Evolutionary conservation across 2,797 vertebrate genomes (phyloP).

Genomic region (Margarornis squamiger): DNA sequence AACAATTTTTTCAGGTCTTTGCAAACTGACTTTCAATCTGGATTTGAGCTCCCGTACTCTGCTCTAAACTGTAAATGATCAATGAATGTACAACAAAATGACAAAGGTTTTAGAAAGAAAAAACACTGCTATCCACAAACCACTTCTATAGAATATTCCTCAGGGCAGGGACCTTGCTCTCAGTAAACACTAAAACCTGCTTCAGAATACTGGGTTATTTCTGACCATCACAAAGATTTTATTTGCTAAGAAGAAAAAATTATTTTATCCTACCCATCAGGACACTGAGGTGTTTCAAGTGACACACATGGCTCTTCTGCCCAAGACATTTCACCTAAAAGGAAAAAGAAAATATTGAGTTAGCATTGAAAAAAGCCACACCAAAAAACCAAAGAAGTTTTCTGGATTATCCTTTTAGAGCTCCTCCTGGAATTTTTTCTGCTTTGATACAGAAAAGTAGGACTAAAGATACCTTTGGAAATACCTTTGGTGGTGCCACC

Average conservation of each 20-base stretch:
- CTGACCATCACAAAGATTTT: background rate
- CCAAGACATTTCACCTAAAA: slow-evolving; percentile 75
- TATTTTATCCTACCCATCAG: slow-evolving; percentile 70
- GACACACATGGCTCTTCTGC: slow-evolving; percentile 60
- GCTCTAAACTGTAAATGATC: background rate
- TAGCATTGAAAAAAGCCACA: background rate
- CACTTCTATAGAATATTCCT: background rate
- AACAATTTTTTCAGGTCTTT: background rate
- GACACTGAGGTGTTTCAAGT: slow-evolving; percentile 67
- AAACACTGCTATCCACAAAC: background rate
- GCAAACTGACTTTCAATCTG: background rate
- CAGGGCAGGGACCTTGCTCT: background rate
- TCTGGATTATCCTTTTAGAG: background rate
- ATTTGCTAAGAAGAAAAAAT: background rate
- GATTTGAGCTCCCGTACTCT: background rate
- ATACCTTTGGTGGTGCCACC: background rate
- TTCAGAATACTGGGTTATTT: background rate
- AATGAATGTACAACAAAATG: background rate
- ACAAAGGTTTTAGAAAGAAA: background rate
- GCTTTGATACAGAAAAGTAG: background rate
- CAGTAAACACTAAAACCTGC: background rate
- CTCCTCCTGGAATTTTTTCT: background rate
- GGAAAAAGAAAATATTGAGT: background rate
- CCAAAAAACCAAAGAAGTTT: background rate
- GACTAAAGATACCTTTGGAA: background rate